Evolutionary conservation across 2,797 vertebrate species (phyloP), one percentile per base, ranked within the genome.

Genomic region (Macroramphosus scolopax): DNA sequence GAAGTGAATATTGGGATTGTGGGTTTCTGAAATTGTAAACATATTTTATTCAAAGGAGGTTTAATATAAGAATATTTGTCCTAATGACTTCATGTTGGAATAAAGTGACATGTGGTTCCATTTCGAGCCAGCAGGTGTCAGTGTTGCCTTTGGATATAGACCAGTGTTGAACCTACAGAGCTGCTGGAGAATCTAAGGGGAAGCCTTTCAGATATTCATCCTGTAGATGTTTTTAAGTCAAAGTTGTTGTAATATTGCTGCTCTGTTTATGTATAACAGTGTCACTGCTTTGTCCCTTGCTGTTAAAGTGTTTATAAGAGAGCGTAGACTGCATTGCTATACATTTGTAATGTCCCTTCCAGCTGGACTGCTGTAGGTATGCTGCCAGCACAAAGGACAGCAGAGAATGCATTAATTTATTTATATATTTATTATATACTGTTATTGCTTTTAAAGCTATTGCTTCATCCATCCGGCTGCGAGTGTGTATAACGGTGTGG

Each of bases 91-190:
- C 6, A 50, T 32, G 8, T 12, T 31, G 5, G 8, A 8, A 26
- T 5, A 34, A 39, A 30, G 2, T 0, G 15, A n/a, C 3, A 17
- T 20, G 17, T 1, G 0, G 3, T 16, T 2, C 18, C 22, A 7
- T 15, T 17, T 34, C 13, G 1, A n/a, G 52, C 84, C 87, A 87
- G 72, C 71, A 89, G 83, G 58, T 77, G 87, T 79, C 87, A 83
- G 73, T 82, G 75, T 68, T 32, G 33, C 1, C 9, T 16, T 18
- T 42, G 20, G 48, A 43, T 15, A 7, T 8, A 0, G 6, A n/a
- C 6, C 41, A 42, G 36, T 11, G n/a, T 20, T 57, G 15, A 35
- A 39, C 4, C 31, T 14, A 36, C 13, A 30, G 4, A 17, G 3
- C 12, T 30, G 29, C n/a, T n/a, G n/a, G n/a, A n/a, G n/a, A n/a